Base-by-base conservation (phyloP, 1,140 invertebrate species). In the Neomicropteryx cornuta region DNA sequence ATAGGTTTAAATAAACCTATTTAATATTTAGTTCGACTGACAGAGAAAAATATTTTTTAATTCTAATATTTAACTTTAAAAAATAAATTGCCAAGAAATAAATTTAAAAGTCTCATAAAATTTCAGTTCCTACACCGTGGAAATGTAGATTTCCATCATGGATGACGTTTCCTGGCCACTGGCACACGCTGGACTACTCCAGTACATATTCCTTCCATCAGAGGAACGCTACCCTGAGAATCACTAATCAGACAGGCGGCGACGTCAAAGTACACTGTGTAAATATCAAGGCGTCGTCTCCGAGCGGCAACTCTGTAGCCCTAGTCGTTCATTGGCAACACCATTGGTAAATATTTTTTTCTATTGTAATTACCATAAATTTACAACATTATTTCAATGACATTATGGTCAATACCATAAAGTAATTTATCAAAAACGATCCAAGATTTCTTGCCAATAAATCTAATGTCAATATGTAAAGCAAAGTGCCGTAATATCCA, bases 101-200 rank as follows among this genome's bases (percentile, higher is more conserved):
- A n/a, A n/a, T n/a, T n/a, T n/a, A n/a, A n/a, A n/a, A n/a, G n/a
- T n/a, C n/a, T n/a, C n/a, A n/a, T n/a, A n/a, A n/a, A n/a, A n/a
- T 63, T 60, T 52, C 62, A 71, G 75, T 75, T 30, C 68, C 72
- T 42, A 61, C 72, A 5, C 56, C 65, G 31, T 71, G 64, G 49
- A 76, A 73, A 51, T 82, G 80, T 52, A 73, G 72, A 41, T 82
- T 78, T 50, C 79, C 79, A 0, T 50, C 58, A 3, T 83, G 80
- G 80, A 61, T 83, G 55, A 73, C 75, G 14, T 68, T 62, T 43
- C 71, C 72, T 23, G 69, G 72, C 36, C 77, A 77, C 20, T 83
- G 80, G 80, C 76, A 81, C 53, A 78, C 79, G 2, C 56, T 83
- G 43, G 79, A 83, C 61, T 76, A 76, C 45, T 68, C 69, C 34